These are phyloP conservation scores for Rhagonycha fulva DNA, from an alignment of 2,888 invertebrate species.

Conservation along the genomic window DNA sequence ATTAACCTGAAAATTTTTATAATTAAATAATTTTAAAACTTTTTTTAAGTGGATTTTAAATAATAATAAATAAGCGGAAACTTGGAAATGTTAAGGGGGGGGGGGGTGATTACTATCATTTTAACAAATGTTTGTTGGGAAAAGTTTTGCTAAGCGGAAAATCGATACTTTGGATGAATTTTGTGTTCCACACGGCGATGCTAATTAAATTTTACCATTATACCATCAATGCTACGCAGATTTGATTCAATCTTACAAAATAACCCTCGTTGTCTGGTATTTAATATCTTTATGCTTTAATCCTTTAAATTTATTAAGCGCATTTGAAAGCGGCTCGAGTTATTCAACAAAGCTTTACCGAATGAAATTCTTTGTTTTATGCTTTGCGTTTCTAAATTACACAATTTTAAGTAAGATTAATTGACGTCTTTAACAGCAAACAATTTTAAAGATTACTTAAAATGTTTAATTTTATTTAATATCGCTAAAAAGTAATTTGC, in stretches of 20 bases:
- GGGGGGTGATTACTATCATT: neutral
- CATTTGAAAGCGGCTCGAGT: conserved; percentile 10
- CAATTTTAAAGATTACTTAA: neutral
- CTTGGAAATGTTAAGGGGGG: neutral
- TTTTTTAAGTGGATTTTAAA: neutral
- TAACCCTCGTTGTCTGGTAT: conserved; percentile 3
- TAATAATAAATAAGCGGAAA: neutral
- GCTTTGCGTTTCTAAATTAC: conserved; percentile 3
- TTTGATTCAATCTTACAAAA: neutral
- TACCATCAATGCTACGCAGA: neutral
- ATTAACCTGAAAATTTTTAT: no score
- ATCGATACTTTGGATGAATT: neutral
- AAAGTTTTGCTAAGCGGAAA: neutral
- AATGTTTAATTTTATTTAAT: neutral
- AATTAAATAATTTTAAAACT: no score
- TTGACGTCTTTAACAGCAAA: neutral
- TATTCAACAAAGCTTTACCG: conserved; percentile 8
- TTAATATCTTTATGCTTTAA: conserved; percentile 5
- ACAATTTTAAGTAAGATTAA: conserved; percentile 5
- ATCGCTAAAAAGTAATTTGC: neutral
- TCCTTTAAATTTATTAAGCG: conserved; percentile 4
- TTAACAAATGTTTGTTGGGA: neutral
- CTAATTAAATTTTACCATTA: neutral
- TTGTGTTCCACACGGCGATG: neutral
- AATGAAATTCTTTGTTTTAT: conserved; percentile 9